phyloP scores from a whole-genome alignment of 2,797 vertebrate genomes.

The Rhincodon typus region DNA sequence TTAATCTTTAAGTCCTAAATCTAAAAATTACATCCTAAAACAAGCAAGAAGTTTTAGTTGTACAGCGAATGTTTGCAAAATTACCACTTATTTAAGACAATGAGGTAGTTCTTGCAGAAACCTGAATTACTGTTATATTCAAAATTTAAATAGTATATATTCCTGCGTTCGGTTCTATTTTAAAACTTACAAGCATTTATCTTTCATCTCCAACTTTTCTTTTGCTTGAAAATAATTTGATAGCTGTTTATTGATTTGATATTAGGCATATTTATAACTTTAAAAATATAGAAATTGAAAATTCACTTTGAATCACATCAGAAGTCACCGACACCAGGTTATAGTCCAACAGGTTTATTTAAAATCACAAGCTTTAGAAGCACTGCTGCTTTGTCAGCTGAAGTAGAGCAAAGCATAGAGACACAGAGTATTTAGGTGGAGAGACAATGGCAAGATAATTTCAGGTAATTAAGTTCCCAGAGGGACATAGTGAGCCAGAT shows the following conservation, averaged over 20 bases:
- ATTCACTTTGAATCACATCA: neutral
- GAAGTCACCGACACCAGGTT: no score
- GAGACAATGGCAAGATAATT: no score
- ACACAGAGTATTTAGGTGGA: no score
- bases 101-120: neutral
- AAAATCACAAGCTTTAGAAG: no score
- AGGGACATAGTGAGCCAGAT: no score
- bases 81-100: neutral
- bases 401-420: no score
- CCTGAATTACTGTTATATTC: neutral
- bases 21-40: no score
- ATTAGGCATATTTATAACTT: neutral
- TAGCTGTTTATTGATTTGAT: neutral
- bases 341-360: no score
- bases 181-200: neutral
- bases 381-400: no score
- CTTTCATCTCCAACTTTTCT: neutral
- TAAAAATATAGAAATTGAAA: neutral
- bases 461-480: no score
- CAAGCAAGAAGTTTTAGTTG: neutral
- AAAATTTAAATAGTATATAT: no score
- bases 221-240: neutral
- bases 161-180: neutral
- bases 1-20: no score
- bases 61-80: neutral